Percentiles rank a stretch among this genome's conserved stretches.
These are phyloP conservation scores for Cactoblastis cactorum DNA, from an alignment of 2,888 invertebrate genomes.

Conservation along the genomic window DNA sequence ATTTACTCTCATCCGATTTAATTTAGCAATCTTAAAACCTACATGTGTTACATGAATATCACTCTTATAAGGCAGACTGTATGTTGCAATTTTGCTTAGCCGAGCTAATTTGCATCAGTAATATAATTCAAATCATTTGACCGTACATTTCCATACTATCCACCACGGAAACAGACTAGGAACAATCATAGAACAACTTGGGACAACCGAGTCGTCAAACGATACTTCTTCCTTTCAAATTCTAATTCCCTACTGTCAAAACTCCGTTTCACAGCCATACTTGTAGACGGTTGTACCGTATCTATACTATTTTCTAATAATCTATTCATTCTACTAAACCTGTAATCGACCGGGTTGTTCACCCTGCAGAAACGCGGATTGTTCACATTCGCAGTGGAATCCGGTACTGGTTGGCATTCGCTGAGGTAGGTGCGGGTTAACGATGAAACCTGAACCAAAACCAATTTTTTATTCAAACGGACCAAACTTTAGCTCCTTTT, in stretches of 20 bases:
- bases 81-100: no score
- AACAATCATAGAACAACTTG: constrained; percentile 65
- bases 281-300: constrained; percentile 40
- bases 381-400: constrained; percentile 47
- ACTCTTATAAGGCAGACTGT: no score
- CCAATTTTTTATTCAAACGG: no score
- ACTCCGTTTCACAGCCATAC: constrained; percentile 60
- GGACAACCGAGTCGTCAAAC: constrained; percentile 58
- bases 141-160: constrained; percentile 7
- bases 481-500: no score
- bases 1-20: no score
- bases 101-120: no score
- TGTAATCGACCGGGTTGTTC: constrained; percentile 53
- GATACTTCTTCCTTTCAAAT: constrained; percentile 58
- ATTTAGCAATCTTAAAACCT: no score
- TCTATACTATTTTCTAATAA: constrained; percentile 58
- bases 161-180: constrained; percentile 33
- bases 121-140: no score
- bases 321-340: constrained; percentile 54
- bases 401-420: constrained; percentile 36
- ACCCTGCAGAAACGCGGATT: constrained; percentile 25
- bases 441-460: no score
- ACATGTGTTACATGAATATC: no score
- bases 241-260: constrained; percentile 46
- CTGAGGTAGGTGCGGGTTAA: constrained; percentile 43